Conservation (phyloP, 2,888 invertebrate genomes). For the Calliopum simillimum region DNA sequence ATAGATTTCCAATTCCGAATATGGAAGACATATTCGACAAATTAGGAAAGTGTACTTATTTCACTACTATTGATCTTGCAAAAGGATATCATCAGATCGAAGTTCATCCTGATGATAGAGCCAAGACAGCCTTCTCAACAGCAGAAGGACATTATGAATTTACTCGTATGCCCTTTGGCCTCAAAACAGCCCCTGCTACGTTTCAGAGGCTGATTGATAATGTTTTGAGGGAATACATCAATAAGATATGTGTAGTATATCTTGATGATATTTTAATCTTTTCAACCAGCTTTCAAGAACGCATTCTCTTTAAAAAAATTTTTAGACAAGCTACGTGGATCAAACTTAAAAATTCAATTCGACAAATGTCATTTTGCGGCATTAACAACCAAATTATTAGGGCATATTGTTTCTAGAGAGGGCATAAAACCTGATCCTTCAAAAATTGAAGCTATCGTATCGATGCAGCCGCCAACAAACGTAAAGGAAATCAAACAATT, state of each 20-base stretch:
- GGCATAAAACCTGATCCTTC: slow-evolving; percentile 37
- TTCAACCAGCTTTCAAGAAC: too few relatives aligned
- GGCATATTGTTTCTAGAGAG: slow-evolving; percentile 25
- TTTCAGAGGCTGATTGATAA: slow-evolving; percentile 45
- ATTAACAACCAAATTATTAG: slow-evolving; percentile 36
- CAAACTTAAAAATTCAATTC: too few relatives aligned
- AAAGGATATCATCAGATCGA: slow-evolving; percentile 46
- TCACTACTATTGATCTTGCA: slow-evolving; percentile 38
- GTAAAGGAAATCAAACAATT: slow-evolving; percentile 42
- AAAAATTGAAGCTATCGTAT: slow-evolving; percentile 42
- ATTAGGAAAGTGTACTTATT: slow-evolving; percentile 17
- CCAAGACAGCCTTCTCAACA: slow-evolving; percentile 43
- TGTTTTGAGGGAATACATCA: slow-evolving; percentile 38
- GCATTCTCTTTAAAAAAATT: too few relatives aligned
- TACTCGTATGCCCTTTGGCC: slow-evolving; percentile 44
- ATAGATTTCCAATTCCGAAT: slow-evolving; percentile 25
- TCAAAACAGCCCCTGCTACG: slow-evolving; percentile 47
- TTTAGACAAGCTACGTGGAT: too few relatives aligned
- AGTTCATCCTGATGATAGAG: slow-evolving; percentile 36
- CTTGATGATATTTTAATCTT: too few relatives aligned
- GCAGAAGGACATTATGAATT: slow-evolving; percentile 43
- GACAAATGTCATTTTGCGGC: slow-evolving; percentile 38
- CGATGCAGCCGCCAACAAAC: slow-evolving; percentile 41
- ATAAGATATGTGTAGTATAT: too few relatives aligned
- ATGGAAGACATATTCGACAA: slow-evolving; percentile 23